Evolutionary conservation across 1,140 invertebrate species (phyloP), one percentile per base, ranked within the genome.

Genomic region (Drosophila pseudoobscura): DNA sequence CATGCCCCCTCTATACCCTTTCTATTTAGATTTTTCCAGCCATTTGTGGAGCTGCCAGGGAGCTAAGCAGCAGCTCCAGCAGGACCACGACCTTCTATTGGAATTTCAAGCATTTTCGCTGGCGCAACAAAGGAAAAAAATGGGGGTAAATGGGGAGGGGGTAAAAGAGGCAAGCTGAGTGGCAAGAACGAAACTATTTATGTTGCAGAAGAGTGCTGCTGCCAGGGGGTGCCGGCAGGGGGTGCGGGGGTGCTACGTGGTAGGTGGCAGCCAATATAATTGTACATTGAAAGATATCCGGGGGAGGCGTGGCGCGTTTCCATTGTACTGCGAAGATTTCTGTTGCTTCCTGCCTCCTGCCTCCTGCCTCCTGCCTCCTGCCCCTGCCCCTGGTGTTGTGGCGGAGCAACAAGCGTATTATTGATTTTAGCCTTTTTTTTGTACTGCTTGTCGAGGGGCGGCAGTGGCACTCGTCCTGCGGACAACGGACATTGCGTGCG

Each of bases 361-460:
- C 4, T 26, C 24, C 5, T 64, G 58, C 39, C 72, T 29, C 50
- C 47, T 54, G 59, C 35, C 47, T 54, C 53, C 35, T 41, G 9
- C 11, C 3, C 3, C 31, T 45, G 17, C 17, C 17, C 17, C 17
- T 71, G 54, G 58, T 20, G 60, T 47, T 66, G 35, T 39, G 35
- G 35, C 35, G 41, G 72, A 75, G 87, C 85, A 89, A 89, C 85
- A 89, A 89, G 85, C 85, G 85, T 74, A 90, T 90, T 89, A 89
- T 89, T 89, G 85, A 89, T 89, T 89, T 89, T 82, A 90, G 78
- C 69, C 75, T 66, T 39, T 39, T 74, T 89, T 89, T 75, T 65
- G 20, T 24, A 35, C 46, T 13, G 8, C 15, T n/a, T 45, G 54
- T 46, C 5, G 47, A 17, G 7, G 15, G 8, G 50, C 11, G 7